These are phyloP conservation scores for Leucophenga maculata DNA, from an alignment of 2,888 invertebrate genomes.

Conservation along the genomic window DNA sequence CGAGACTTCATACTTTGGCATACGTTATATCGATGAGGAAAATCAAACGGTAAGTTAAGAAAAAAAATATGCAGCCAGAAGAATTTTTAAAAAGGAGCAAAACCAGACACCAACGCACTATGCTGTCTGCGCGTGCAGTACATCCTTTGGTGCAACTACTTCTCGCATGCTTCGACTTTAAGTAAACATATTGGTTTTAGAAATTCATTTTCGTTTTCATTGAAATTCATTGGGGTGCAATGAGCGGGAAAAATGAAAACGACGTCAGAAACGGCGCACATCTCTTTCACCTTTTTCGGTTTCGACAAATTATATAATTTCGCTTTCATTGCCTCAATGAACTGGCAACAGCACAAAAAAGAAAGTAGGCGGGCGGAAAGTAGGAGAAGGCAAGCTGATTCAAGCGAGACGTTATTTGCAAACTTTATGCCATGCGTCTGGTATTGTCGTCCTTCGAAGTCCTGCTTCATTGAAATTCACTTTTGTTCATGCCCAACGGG, in stretches of 20 bases:
- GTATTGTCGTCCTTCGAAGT: conserved; percentile 2
- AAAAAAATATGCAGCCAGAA: background rate
- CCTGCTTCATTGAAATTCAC: conserved; percentile 47
- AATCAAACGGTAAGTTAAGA: conserved; percentile 88
- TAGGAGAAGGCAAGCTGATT: background rate
- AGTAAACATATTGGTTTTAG: conserved; percentile 59
- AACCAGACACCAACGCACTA: no score
- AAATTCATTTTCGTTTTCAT: conserved; percentile 67
- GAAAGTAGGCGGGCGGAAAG: background rate
- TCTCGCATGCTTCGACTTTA: conserved; percentile 31
- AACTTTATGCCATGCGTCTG: conserved; percentile 7
- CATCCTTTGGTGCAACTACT: background rate
- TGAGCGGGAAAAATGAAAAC: conserved; percentile 47
- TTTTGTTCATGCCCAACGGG: conserved; percentile 38
- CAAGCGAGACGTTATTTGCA: background rate
- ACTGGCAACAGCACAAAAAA: no score
- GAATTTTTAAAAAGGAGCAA: background rate
- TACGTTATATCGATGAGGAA: conserved; percentile 92
- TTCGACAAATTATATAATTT: conserved; percentile 53
- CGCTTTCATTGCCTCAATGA: conserved; percentile 49
- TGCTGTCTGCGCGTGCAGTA: no score
- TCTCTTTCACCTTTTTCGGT: background rate
- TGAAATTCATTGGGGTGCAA: conserved; percentile 62
- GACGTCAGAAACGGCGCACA: conserved; percentile 43
- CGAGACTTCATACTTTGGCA: conserved; percentile 96